These are phyloP conservation scores for honey bee (Apis mellifera) DNA, from an alignment of 1,140 invertebrate genomes.

Conservation along the genomic window DNA sequence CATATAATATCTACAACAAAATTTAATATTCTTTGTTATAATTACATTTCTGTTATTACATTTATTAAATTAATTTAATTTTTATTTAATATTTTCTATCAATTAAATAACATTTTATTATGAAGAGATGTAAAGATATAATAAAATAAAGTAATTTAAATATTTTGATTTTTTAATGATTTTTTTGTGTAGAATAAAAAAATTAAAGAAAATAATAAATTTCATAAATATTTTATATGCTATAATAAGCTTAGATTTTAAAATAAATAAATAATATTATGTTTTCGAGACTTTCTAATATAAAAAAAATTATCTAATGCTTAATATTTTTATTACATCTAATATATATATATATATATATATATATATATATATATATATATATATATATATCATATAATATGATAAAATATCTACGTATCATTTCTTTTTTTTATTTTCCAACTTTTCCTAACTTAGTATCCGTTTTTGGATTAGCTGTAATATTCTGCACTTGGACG, in stretches of 20 bases:
- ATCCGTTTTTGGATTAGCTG: constrained; percentile 98
- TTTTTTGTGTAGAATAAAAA: neutral
- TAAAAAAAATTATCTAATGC: neutral
- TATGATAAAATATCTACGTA: neutral
- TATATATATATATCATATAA: no score
- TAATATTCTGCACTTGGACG: constrained; percentile 94
- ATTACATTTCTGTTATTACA: neutral
- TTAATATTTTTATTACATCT: neutral
- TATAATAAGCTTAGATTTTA: neutral
- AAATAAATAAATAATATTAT: neutral
- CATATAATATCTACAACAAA: neutral
- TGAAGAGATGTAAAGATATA: neutral
- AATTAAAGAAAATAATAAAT: neutral
- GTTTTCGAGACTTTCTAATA: neutral
- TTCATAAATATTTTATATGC: neutral
- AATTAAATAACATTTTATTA: neutral
- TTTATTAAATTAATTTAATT: neutral
- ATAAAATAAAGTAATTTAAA: neutral
- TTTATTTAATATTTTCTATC: neutral
- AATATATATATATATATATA: no score
- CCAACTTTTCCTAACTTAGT: constrained; percentile 97
- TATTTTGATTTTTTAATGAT: neutral
- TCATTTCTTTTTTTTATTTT: constrained; percentile 75
- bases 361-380: no score
- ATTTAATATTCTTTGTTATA: neutral